Evolutionary conservation across 92 coral and sea anemone genomes (phyloP), one percentile per base, ranked within the genome.

Genomic region (Siderastrea radians): DNA sequence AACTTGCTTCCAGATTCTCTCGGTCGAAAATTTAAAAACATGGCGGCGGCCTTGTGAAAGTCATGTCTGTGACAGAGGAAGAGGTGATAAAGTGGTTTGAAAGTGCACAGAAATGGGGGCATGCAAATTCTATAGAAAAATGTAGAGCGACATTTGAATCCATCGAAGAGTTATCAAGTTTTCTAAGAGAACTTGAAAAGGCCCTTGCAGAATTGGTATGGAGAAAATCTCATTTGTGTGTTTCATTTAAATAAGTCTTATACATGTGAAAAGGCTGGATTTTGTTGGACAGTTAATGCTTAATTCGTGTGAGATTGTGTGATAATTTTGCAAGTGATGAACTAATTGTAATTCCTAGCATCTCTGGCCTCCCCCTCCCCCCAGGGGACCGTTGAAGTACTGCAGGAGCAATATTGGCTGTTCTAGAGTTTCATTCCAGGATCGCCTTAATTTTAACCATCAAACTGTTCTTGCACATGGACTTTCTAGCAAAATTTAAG

Each of bases 11-110:
- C 71, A 80, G 65, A 16, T 72, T 55, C 46, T 63, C 60, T 72
- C 48, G 48, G 26, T 44, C 17, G 3, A 67, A 59, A 54, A 16
- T 16, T 7, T 3, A 5, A 1, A 3, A 80, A 72, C 48, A 62
- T 73, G 87, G 80, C 61, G 68, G 72, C 86, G 45, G 76, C 85
- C 87, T 81, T 65, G 72, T 79, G 75, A 84, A 80, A 75, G 6
- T 75, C 13, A 94, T 84, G 90, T 92, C 90, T 79, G 63, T 96
- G 55, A 74, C 83, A n/a, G 99, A 98, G 80, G 83, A 63, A 17
- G 89, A 89, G 26, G 91, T 95, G 63, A 89, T 89, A 54, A 86
- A 77, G 19, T 98, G 99, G 99, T 48, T 92, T 68, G 84, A 52
- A 43, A 52, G 66, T 16, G 84, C 75, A 16, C 84, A 83, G n/a